phyloP scores from a whole-genome alignment of 2,113 vertebrate genomes.

The Sylvilagus bachmani region DNA sequence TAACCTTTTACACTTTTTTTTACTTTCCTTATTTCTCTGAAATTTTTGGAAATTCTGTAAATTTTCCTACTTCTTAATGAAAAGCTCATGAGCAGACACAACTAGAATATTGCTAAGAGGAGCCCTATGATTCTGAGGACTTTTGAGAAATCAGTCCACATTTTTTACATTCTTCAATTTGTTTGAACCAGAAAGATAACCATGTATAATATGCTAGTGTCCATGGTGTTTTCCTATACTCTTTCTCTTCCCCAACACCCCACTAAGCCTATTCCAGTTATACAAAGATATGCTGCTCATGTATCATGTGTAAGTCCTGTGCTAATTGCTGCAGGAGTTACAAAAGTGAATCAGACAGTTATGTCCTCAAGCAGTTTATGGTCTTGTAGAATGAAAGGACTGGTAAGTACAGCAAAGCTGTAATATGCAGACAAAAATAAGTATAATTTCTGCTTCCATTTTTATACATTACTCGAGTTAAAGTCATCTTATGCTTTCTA shows the following conservation, averaged over 20 bases:
- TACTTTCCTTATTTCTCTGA: slow-evolving; percentile 47
- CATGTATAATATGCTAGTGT: background rate
- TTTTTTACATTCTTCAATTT: slow-evolving; percentile 26
- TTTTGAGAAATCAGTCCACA: background rate
- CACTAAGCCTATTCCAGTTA: background rate
- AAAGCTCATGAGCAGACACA: background rate
- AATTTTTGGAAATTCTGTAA: slow-evolving; percentile 52
- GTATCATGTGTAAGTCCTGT: background rate
- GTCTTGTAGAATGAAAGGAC: slow-evolving; percentile 36
- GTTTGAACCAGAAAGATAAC: slow-evolving; percentile 7
- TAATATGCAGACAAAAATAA: slow-evolving; percentile 55
- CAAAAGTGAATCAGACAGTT: background rate
- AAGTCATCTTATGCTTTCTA: slow-evolving; percentile 68
- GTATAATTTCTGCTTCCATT: slow-evolving; percentile 67
- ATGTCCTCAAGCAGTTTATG: slow-evolving; percentile 7
- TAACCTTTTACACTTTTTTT: slow-evolving; percentile 56
- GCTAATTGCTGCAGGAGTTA: background rate
- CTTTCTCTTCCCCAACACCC: background rate
- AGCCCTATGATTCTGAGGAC: slow-evolving; percentile 4
- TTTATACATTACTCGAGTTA: slow-evolving; percentile 69
- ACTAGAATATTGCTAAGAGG: background rate
- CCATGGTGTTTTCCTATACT: background rate
- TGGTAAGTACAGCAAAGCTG: background rate
- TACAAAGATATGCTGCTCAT: background rate
- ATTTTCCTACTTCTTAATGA: slow-evolving; percentile 10